Percentiles rank a stretch among this genome's conserved stretches.
Evolutionary conservation across 2,113 vertebrate genomes (phyloP).

Genomic region (Tonatia bakeri): DNA sequence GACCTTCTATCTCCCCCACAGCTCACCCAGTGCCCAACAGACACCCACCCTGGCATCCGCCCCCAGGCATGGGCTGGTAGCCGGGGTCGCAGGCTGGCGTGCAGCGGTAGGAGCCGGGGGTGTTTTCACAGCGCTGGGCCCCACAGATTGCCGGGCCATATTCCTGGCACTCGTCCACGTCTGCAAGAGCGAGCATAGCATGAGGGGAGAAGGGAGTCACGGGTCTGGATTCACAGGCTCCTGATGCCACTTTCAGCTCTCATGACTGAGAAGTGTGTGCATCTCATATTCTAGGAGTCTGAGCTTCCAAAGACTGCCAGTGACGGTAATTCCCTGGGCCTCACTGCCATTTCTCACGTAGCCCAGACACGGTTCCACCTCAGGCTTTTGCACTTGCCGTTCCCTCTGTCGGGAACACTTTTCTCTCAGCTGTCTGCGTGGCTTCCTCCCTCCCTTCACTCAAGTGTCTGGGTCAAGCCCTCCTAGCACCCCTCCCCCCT

Average conservation of each 20-base stretch:
- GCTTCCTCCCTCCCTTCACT: not conserved
- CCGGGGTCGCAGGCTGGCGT: constrained; percentile 84
- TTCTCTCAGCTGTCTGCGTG: not conserved
- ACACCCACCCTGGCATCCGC: constrained; percentile 82
- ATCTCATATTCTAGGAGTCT: not conserved
- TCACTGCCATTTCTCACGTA: not conserved
- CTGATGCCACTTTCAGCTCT: not conserved
- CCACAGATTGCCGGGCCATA: constrained; percentile 78
- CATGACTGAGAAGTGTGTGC: not conserved
- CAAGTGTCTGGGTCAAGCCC: not conserved
- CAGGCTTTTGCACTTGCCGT: not conserved
- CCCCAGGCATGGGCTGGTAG: constrained; percentile 67
- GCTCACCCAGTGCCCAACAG: accelerated
- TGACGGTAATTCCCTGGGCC: not conserved
- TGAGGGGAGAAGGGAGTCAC: not conserved
- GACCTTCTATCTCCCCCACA: not conserved
- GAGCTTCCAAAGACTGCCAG: not conserved
- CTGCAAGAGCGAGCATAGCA: constrained; percentile 60
- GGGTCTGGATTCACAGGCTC: not conserved
- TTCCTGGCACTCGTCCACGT: constrained; percentile 88
- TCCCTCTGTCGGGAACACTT: not conserved
- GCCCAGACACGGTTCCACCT: not conserved
- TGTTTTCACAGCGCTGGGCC: constrained; percentile 86
- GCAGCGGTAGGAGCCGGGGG: constrained; percentile 89
- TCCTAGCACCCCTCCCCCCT: not conserved